Base-by-base conservation (phyloP, 1,140 invertebrate genomes). In the Colletes latitarsis region DNA sequence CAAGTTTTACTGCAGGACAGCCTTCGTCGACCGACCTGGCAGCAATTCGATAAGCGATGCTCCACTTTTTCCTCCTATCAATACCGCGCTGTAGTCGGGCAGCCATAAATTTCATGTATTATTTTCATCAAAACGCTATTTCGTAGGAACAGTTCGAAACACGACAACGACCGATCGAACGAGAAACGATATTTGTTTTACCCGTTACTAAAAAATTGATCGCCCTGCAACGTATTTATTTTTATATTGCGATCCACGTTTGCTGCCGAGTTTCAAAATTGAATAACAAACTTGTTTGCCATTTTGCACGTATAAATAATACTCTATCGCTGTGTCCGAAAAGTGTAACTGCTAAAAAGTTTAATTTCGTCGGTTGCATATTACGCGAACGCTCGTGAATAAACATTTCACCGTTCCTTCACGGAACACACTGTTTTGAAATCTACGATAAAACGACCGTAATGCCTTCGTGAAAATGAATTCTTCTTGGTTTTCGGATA, bases 11-110 rank as follows among this genome's bases (percentile, higher is more conserved):
- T 70, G 43, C 9, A 15, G 66, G 14, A 15, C 52, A 53, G 60
- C 17, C 43, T 19, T 74, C 49, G 17, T n/a, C 17, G 17, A 53
- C 15, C 41, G 15, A 62, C 52, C 66, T 21, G 14, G 39, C 30
- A 30, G 52, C 52, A 70, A 67, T 82, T 82, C 55, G 70, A 82
- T 68, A 62, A 68, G 49, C 75, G 66, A 49, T 19, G 67, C 41
- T 82, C 62, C 43, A 52, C 30, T 71, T 80, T 80, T 39, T 66
- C 9, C 49, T 8, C 41, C 10, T 58, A 57, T 77, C 74, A 15
- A 68, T 68, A 76, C 19, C 39, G 21, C 43, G 12, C 17, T 21
- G 39, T 63, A 14, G 21, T 10, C 39, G 9, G 53, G 9, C 49
- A 14, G 19, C 19, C 19, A 43, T 57, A 39, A 76, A 76, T 58